These are phyloP conservation scores for Pseudorhombus dupliciocellatus DNA, from an alignment of 2,113 vertebrate genomes.

Conservation along the genomic window DNA sequence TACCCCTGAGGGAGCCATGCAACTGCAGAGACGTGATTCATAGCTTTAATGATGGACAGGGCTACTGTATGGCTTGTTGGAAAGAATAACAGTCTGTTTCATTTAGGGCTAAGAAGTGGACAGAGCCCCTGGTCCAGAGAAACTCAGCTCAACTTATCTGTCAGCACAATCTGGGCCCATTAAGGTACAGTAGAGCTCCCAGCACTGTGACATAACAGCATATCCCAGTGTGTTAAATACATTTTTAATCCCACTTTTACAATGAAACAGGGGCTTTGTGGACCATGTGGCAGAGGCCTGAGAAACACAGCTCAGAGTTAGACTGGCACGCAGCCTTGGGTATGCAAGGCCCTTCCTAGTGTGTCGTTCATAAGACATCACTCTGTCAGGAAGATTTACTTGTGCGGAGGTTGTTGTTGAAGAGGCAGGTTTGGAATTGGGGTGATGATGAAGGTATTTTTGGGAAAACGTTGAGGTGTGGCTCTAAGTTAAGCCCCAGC, in stretches of 20 bases:
- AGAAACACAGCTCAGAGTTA: constrained; percentile 43
- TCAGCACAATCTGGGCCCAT: constrained; percentile 69
- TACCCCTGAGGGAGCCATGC: constrained; percentile 52
- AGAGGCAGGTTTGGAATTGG: constrained; percentile 40
- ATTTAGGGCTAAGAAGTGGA: constrained; percentile 55
- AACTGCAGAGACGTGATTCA: constrained; percentile 65
- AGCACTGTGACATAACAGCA: constrained; percentile 61
- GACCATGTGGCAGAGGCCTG: constrained; percentile 49
- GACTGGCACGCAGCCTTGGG: constrained; percentile 19
- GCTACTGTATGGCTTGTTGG: constrained; percentile 72
- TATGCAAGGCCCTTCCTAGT: constrained; percentile 35
- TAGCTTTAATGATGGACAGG: constrained; percentile 69
- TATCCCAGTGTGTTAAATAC: constrained; percentile 66
- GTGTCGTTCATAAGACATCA: constrained; percentile 48
- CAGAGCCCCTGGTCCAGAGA: constrained; percentile 48
- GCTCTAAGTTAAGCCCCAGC: constrained; percentile 47
- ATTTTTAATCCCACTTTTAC: constrained; percentile 68
- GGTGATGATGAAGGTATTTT: constrained; percentile 58
- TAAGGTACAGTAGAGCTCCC: constrained; percentile 61
- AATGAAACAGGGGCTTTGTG: constrained; percentile 58
- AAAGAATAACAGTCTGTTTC: constrained; percentile 74
- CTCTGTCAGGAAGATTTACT: constrained; percentile 61
- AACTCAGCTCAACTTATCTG: constrained; percentile 68
- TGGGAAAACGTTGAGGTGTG: constrained; percentile 38
- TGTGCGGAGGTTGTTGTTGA: constrained; percentile 43